Conservation (phyloP, 2,113 vertebrate species). For the Halichoerus grypus region DNA sequence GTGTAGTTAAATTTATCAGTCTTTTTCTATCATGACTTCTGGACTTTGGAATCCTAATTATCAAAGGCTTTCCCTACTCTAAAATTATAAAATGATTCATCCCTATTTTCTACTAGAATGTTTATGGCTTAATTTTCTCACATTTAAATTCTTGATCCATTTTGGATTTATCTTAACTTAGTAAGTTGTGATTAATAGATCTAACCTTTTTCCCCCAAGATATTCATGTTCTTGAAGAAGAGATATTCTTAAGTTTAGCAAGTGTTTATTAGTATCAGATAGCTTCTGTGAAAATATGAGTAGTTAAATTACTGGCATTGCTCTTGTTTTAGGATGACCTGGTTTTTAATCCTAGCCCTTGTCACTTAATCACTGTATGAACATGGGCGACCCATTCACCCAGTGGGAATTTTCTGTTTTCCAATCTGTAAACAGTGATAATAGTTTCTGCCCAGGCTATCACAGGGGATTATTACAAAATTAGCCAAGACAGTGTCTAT, state of each 20-base stretch:
- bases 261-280: background rate
- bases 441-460: background rate
- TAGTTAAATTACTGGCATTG: background rate
- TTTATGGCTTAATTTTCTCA: background rate
- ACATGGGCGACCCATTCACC: background rate
- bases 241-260: background rate
- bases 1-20: background rate
- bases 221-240: background rate
- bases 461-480: background rate
- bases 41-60: conserved; percentile 12
- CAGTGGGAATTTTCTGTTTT: background rate
- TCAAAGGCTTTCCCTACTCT: background rate
- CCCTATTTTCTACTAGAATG: background rate
- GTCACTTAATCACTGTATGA: background rate
- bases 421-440: background rate
- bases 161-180: background rate
- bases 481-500: background rate
- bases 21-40: background rate
- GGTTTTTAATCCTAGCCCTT: background rate
- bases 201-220: background rate
- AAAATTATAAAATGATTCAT: background rate
- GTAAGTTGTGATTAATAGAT: background rate
- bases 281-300: background rate
- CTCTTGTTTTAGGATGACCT: background rate
- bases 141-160: conserved; percentile 7